phyloP scores from a whole-genome alignment of 2,888 invertebrate genomes.

The Eupithecia tripunctaria region DNA sequence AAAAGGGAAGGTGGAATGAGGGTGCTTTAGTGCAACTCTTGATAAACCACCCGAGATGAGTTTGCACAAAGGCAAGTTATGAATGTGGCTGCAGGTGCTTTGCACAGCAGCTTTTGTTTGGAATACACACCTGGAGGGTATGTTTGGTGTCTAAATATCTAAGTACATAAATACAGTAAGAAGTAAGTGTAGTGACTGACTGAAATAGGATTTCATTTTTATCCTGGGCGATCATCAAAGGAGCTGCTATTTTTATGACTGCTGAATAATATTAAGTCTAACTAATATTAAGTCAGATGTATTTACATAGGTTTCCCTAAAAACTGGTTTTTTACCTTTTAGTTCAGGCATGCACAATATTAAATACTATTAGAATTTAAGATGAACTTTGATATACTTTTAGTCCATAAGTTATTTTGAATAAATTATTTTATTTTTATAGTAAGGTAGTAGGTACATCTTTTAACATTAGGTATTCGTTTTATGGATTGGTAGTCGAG shows the following conservation, averaged over 20 bases:
- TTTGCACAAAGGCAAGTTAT: slow-evolving; percentile 32
- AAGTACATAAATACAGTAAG: too few species aligned
- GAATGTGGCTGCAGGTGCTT: slow-evolving; percentile 19
- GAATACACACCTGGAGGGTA: not conserved
- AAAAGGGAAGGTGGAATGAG: slow-evolving; percentile 18
- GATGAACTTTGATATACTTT: too few species aligned
- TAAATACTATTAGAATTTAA: too few species aligned
- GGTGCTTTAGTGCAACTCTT: slow-evolving; percentile 47
- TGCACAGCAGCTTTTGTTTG: not conserved
- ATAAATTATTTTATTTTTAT: too few species aligned
- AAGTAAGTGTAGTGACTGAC: not conserved
- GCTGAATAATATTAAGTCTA: too few species aligned
- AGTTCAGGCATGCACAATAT: too few species aligned
- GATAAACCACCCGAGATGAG: slow-evolving; percentile 57
- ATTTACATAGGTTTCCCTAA: too few species aligned
- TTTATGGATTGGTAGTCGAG: not conserved
- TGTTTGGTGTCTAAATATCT: too few species aligned
- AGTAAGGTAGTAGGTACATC: not conserved
- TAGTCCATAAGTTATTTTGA: too few species aligned
- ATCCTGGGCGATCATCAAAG: not conserved
- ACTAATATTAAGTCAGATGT: too few species aligned
- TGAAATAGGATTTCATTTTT: not conserved
- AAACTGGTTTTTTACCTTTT: too few species aligned
- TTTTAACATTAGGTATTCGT: not conserved
- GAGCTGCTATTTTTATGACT: too few species aligned